Evolutionary conservation across 1,140 invertebrate species (phyloP), one percentile per base, ranked within the genome.

Genomic region (Dufourea novaeangliae): DNA sequence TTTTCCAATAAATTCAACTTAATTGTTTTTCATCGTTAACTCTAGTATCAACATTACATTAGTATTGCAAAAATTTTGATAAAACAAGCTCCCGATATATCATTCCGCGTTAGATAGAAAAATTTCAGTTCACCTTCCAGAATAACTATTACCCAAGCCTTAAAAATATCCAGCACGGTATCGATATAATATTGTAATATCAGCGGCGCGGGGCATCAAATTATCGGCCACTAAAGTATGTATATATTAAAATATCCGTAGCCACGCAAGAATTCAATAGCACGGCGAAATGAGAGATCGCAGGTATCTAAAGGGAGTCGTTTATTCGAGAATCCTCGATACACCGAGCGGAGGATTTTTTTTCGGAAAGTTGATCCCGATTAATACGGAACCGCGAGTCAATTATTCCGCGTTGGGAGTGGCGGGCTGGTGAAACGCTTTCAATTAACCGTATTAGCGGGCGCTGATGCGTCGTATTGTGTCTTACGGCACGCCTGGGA

Each of bases 231-330:
- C 8, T 5, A 25, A 22, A 25, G 59, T 39, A 11, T 25, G 22
- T n/a, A 62, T 34, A 39, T 61, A 61, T 39, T 62, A 34, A 25
- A 62, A 62, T 62, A 62, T 62, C 41, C n/a, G 10, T 20, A 10
- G 11, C 34, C n/a, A 41, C 12, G 34, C 25, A 62, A 62, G 59
- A 62, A 39, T 62, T 34, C 34, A 22, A 62, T 62, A 37, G 39
- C 59, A 41, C 11, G n/a, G 11, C 22, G 34, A 11, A 62, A 25
- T n/a, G 34, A n/a, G n/a, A 1, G 34, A 25, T n/a, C 59, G 11
- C 11, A 10, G 59, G 59, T 62, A 62, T 62, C 41, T 34, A n/a
- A n/a, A n/a, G n/a, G 32, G 3, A 5, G 34, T 61, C 41, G 39
- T 62, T 62, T 12, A 12, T 1, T 22, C 34, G 59, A 34, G 25